A percentile compares a stretch with the other conserved stretches of the same genome.
phyloP scores from a whole-genome alignment of 2,797 vertebrate species.

The Sternarchorhynchus goeldii region DNA sequence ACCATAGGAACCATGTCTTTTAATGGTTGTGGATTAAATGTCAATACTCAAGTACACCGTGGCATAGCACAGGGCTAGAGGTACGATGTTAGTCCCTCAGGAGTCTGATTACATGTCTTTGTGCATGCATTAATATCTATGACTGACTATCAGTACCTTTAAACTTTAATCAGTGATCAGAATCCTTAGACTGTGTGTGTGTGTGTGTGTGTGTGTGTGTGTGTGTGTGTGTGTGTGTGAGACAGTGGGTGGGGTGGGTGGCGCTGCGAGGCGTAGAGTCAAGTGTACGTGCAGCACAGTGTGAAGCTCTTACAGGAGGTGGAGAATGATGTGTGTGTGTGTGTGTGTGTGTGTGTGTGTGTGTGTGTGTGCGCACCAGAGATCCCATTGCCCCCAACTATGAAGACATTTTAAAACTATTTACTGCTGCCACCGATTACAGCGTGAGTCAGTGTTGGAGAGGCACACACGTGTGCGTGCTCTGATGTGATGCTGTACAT shows the following conservation, averaged over 20 bases:
- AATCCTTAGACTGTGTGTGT: not conserved
- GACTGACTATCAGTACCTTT: too few species aligned
- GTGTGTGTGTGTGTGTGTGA: not conserved
- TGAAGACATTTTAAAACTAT: slow-evolving; percentile 4
- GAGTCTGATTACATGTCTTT: too few species aligned
- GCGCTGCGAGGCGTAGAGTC: not conserved
- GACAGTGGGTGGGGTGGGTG: too few species aligned
- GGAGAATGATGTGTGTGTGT: not conserved
- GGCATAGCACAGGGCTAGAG: too few species aligned
- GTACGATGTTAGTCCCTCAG: too few species aligned
- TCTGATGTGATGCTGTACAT: slow-evolving; percentile 37
- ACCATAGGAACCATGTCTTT: too few species aligned
- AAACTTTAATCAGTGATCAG: too few species aligned
- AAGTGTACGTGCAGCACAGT: not conserved
- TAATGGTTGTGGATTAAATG: too few species aligned
- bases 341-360: not conserved
- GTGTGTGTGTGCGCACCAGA: slow-evolving; percentile 2
- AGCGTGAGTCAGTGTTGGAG: slow-evolving; percentile 37
- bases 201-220: slow-evolving; percentile 9
- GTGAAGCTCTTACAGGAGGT: too few species aligned
- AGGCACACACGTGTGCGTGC: slow-evolving; percentile 6
- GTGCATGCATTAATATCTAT: too few species aligned
- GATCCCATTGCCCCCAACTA: not conserved
- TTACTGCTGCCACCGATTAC: slow-evolving; percentile 25
- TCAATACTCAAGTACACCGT: too few species aligned